Evolutionary conservation across 2,888 invertebrate species (phyloP).

Genomic region (Oegoconia quadripuncta): DNA sequence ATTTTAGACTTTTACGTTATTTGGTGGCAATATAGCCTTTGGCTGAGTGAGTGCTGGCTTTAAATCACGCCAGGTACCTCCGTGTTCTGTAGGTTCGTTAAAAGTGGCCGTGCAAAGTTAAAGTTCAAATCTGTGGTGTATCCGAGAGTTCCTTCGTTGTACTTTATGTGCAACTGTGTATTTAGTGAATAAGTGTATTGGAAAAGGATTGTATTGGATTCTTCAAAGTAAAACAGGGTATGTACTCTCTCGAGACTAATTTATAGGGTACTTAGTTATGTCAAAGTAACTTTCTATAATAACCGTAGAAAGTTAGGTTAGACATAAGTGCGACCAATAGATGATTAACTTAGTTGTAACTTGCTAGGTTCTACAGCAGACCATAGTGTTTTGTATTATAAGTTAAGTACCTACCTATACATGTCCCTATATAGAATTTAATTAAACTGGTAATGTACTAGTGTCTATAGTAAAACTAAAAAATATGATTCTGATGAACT

Average conservation of each 20-base stretch:
- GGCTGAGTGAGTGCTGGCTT: slow-evolving; percentile 60
- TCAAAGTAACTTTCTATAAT: slow-evolving; percentile 13
- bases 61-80: slow-evolving; percentile 68
- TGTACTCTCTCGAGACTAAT: slow-evolving; percentile 31
- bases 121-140: slow-evolving; percentile 67
- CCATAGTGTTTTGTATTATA: no score
- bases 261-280: background rate
- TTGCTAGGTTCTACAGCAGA: no score
- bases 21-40: slow-evolving; percentile 50
- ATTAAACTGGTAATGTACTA: no score
- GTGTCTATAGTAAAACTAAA: no score
- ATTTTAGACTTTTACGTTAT: slow-evolving; percentile 32
- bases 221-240: slow-evolving; percentile 63
- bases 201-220: slow-evolving; percentile 58
- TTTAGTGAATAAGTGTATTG: slow-evolving; percentile 45
- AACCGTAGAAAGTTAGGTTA: no score
- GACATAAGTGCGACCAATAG: no score
- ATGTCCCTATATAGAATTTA: no score
- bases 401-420: no score
- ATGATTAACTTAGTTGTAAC: no score
- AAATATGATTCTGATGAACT: no score
- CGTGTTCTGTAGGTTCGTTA: slow-evolving; percentile 65
- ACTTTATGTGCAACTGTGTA: slow-evolving; percentile 47
- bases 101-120: slow-evolving; percentile 68
- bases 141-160: slow-evolving; percentile 49